A percentile compares a stretch with the other conserved stretches of the same genome.
Conservation (phyloP, 2,113 vertebrate species). For the human region GRCh38 chr7:16174501-16175000, state of each 20-base stretch:
- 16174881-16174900: background rate
- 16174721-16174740: background rate
- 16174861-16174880: background rate
- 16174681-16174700: background rate
- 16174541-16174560: background rate
- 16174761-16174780: conserved; percentile 23
- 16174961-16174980: background rate
- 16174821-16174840: background rate
- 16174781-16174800: background rate
- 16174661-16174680: background rate
- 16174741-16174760: background rate
- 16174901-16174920: background rate
- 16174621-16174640: background rate
- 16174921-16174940: background rate
- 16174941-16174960: background rate
- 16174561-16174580: background rate
- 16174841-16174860: background rate
- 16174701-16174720: background rate
- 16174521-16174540: background rate
- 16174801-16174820: background rate
- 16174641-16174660: background rate
- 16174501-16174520: background rate
- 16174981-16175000: background rate
- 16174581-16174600: background rate
- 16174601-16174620: background rate